Evolutionary conservation across 2,113 vertebrate genomes (phyloP).

Genomic region (Salvelinus alpinus): DNA sequence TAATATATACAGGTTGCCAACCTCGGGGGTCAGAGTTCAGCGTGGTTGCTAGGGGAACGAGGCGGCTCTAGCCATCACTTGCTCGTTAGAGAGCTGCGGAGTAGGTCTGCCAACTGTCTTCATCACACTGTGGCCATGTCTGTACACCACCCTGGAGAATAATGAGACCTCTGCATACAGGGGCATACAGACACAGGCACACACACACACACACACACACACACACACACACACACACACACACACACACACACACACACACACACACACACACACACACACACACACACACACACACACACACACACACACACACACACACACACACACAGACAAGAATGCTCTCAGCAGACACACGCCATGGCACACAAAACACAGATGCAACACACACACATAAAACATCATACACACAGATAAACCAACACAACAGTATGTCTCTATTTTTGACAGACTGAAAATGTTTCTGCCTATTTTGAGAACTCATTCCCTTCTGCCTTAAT

Average conservation of each 20-base stretch:
- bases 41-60: constrained; percentile 60
- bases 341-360: constrained; percentile 2
- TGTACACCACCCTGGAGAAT: constrained; percentile 60
- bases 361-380: constrained; percentile 6
- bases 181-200: constrained; percentile 25
- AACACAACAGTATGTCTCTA: not conserved
- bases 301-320: no score
- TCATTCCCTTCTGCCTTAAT: not conserved
- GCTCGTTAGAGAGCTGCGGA: constrained; percentile 73
- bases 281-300: no score
- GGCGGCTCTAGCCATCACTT: constrained; percentile 64
- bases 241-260: no score
- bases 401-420: constrained; percentile 5
- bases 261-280: no score
- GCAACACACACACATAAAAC: not conserved
- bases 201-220: constrained; percentile 21
- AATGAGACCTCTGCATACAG: constrained; percentile 63
- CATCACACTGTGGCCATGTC: constrained; percentile 59
- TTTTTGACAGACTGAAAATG: constrained; percentile 4
- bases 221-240: constrained; percentile 23
- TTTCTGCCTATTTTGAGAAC: constrained; percentile 29
- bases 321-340: not conserved
- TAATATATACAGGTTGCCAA: constrained; percentile 78
- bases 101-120: constrained; percentile 71
- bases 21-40: constrained; percentile 66